Conservation (phyloP, 2,888 invertebrate genomes). For the Caenorhabditis virilis region DNA sequence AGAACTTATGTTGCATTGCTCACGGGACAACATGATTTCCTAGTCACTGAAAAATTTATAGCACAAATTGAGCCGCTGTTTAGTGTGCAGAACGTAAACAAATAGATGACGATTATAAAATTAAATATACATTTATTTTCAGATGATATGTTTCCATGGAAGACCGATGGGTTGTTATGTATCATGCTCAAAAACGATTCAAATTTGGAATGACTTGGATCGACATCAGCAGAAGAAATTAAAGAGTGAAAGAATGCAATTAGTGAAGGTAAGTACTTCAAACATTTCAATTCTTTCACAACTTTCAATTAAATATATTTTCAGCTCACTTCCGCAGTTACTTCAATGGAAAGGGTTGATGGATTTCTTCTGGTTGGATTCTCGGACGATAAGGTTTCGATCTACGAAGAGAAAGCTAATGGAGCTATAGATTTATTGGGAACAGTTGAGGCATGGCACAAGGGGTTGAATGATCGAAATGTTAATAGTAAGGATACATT, state of each 20-base stretch:
- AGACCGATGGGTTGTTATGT: conserved; percentile 54
- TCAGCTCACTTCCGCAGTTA: conserved; percentile 15
- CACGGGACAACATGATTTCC: conserved; percentile 47
- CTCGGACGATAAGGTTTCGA: conserved; percentile 38
- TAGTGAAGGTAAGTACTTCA: conserved; percentile 12
- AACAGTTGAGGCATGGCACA: conserved; percentile 34
- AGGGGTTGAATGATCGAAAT: conserved; percentile 14
- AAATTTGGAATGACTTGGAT: conserved; percentile 53
- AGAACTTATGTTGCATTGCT: conserved; percentile 48
- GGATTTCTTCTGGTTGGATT: conserved; percentile 40
- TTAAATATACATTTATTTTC: not conserved
- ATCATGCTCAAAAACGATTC: conserved; percentile 42
- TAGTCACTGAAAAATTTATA: conserved; percentile 46
- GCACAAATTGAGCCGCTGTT: conserved; percentile 51
- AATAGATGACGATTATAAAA: not conserved
- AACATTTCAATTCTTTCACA: not conserved
- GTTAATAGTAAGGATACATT: conserved; percentile 8
- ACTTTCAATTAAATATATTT: not conserved
- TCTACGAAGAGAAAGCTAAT: conserved; percentile 41
- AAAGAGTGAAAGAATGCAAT: conserved; percentile 52
- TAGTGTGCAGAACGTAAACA: conserved; percentile 28
- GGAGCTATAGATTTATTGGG: conserved; percentile 33
- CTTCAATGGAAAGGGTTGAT: conserved; percentile 34
- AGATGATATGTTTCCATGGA: conserved; percentile 50
- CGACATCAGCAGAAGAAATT: conserved; percentile 53